phyloP scores from a whole-genome alignment of 2,888 invertebrate species.

The Hypolimnas misippus region DNA sequence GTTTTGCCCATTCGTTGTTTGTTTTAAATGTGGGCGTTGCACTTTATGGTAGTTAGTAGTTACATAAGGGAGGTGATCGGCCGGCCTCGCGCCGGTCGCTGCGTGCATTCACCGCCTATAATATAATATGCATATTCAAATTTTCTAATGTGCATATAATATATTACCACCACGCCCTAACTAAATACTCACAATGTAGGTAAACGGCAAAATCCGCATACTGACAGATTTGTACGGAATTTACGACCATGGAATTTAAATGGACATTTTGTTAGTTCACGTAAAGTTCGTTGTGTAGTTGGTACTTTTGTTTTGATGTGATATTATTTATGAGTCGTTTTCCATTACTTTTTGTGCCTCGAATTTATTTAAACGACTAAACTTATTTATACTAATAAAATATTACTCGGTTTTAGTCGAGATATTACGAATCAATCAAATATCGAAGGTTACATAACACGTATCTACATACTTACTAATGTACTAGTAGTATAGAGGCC shows the following conservation, averaged over 20 bases:
- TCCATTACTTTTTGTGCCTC: not conserved
- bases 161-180: slow-evolving; percentile 45
- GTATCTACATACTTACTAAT: too few relatives aligned
- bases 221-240: slow-evolving; percentile 31
- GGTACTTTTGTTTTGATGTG: not conserved
- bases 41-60: slow-evolving; percentile 52
- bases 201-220: slow-evolving; percentile 40
- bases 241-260: slow-evolving; percentile 18
- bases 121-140: slow-evolving; percentile 60
- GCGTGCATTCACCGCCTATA: slow-evolving; percentile 64
- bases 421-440: not conserved
- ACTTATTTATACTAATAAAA: not conserved
- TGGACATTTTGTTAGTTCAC: slow-evolving; percentile 9
- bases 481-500: too few relatives aligned
- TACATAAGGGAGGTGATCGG: slow-evolving; percentile 78
- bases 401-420: not conserved
- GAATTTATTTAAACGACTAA: too few relatives aligned
- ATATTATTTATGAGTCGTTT: not conserved
- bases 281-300: not conserved
- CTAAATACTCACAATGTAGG: slow-evolving; percentile 33
- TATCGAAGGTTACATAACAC: too few relatives aligned
- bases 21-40: slow-evolving; percentile 60
- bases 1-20: slow-evolving; percentile 56
- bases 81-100: slow-evolving; percentile 71
- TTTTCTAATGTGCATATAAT: slow-evolving; percentile 56